Evolutionary conservation across 2,888 invertebrate genomes (phyloP).

Genomic region (Gari tellinella): DNA sequence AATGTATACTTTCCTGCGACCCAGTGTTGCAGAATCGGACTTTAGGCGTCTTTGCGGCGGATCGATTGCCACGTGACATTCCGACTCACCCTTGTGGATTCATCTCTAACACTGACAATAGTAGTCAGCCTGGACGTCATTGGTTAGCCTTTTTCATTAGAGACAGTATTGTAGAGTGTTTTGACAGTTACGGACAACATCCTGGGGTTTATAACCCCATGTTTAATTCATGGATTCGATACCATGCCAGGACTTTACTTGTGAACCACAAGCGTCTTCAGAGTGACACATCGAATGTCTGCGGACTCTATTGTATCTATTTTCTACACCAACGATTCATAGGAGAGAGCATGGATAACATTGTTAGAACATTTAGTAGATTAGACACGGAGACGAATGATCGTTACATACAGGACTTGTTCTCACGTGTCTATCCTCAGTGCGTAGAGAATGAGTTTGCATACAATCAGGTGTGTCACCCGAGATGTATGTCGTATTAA

Average conservation of each 20-base stretch:
- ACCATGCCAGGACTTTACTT: not conserved
- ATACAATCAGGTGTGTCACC: conserved; percentile 24
- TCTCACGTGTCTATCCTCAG: conserved; percentile 10
- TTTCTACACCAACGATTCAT: not conserved
- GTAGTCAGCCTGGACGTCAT: conserved; percentile 5
- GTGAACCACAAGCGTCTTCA: conserved; percentile 10
- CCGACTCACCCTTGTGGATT: conserved; percentile 10
- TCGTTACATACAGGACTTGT: not conserved
- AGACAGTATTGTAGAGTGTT: not conserved
- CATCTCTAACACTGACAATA: conserved; percentile 25
- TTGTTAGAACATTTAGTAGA: not conserved
- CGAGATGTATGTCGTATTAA: no score
- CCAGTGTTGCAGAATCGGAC: not conserved
- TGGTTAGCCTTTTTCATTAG: conserved; percentile 20
- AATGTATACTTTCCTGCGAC: conserved; percentile 19
- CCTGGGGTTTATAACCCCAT: not conserved
- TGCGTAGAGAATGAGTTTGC: not conserved
- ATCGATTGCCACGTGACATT: conserved; percentile 12
- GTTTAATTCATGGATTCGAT: conserved; percentile 1
- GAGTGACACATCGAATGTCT: conserved; percentile 13
- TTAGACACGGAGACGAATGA: conserved; percentile 7
- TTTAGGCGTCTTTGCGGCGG: conserved; percentile 20
- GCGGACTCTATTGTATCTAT: conserved; percentile 19
- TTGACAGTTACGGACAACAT: conserved; percentile 13
- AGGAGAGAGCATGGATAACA: not conserved